Base-by-base conservation (phyloP, 2,113 vertebrate genomes). In the Periophthalmus modestus region DNA sequence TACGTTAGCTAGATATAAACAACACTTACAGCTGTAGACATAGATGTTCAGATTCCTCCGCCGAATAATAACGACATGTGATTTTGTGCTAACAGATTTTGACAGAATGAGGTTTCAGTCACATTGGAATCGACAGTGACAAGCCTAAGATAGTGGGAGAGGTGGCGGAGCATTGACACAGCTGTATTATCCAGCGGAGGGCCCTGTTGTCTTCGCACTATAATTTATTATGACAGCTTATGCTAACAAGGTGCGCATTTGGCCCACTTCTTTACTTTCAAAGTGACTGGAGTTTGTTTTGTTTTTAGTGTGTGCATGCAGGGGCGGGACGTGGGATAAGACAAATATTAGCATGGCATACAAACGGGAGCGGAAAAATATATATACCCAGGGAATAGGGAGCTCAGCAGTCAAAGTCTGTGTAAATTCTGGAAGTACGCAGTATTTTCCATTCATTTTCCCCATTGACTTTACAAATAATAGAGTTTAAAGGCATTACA, bases 81-180 rank as follows among this genome's bases (percentile, higher is more conserved):
- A 28, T 28, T 28, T 28, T 2, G 28, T 69, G 65, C 82, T 81
- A 79, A 80, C 46, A 75, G 83, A 57, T 73, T 85, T 84, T 88
- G 90, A 88, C 88, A 87, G 90, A 90, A 91, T 86, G 87, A 89
- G 90, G 90, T 81, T 89, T 83, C 85, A 83, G 73, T 90, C 80
- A 83, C 73, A 78, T 86, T 87, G 73, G 76, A 80, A 82, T 83
- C 82, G 81, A 87, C 72, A 71, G 54, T 87, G 88, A 87, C 83
- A 79, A 76, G 82, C 72, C 14, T 77, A 73, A 83, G 80, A 80
- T 69, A 68, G 50, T 82, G 47, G 78, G 73, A 66, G 74, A 87
- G 84, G 62, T 65, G 15, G 1, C 3, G 58, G 58, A 78, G 59
- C 73, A 46, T 66, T 82, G 77, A 85, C 77, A 77, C 68, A 34